Percentiles rank a stretch among this genome's conserved stretches.
These are phyloP conservation scores for Himalopsyche phryganea DNA, from an alignment of 1,140 invertebrate genomes.

Conservation along the genomic window DNA sequence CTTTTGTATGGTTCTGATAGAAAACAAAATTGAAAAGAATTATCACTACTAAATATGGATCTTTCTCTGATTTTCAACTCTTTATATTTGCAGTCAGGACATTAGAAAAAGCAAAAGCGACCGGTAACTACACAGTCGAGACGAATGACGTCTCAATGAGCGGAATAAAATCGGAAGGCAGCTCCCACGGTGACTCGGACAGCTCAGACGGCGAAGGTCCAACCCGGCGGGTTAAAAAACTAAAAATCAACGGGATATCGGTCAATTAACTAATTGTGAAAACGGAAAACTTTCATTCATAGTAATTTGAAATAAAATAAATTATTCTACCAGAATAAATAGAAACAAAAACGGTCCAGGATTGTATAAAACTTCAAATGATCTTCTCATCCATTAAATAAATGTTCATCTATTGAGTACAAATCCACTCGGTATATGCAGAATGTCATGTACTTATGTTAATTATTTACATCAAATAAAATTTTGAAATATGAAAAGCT, in stretches of 20 bases:
- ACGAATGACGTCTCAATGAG: constrained; percentile 39
- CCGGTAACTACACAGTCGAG: constrained; percentile 54
- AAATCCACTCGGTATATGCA: not conserved
- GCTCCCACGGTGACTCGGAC: constrained; percentile 51
- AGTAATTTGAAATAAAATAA: too few relatives aligned
- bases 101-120: constrained; percentile 63
- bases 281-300: too few relatives aligned
- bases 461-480: too few relatives aligned
- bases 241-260: constrained; percentile 50
- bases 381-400: too few relatives aligned
- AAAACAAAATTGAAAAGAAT: too few relatives aligned
- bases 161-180: constrained; percentile 50
- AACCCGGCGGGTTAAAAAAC: constrained; percentile 48
- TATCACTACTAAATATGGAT: too few relatives aligned
- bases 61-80: too few relatives aligned
- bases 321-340: not conserved
- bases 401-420: constrained; percentile 2
- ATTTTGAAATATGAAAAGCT: too few relatives aligned
- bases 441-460: constrained; percentile 1
- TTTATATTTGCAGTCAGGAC: constrained; percentile 58
- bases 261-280: too few relatives aligned
- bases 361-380: too few relatives aligned
- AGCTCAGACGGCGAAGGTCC: constrained; percentile 53
- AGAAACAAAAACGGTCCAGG: too few relatives aligned
- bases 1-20: too few relatives aligned